A percentile compares a stretch with the other conserved stretches of the same genome.
phyloP scores from a whole-genome alignment of 2,113 vertebrate species.

The Naja naja region DNA sequence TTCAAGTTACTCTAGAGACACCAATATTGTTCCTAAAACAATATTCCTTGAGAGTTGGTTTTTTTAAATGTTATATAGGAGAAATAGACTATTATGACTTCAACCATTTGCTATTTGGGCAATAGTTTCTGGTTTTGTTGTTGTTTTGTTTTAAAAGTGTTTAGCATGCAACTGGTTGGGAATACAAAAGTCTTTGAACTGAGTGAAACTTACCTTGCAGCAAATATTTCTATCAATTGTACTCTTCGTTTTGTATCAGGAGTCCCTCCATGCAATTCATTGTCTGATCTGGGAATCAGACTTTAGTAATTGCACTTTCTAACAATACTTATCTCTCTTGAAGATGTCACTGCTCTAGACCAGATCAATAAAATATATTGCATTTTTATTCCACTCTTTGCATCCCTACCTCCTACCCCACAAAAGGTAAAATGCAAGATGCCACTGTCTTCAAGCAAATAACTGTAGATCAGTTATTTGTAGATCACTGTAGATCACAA shows the following conservation, averaged over 20 bases:
- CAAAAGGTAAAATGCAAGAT: not conserved
- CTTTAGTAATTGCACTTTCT: not conserved
- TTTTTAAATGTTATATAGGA: not conserved
- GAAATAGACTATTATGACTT: conserved; percentile 27
- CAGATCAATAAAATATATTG: not conserved
- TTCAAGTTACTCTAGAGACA: not conserved
- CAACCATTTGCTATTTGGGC: conserved; percentile 20
- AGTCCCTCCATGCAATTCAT: not conserved
- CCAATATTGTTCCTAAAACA: not conserved
- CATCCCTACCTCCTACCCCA: not conserved
- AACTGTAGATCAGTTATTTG: not conserved
- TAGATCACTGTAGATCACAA: too few relatives aligned
- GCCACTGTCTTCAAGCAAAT: not conserved
- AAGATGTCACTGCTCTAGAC: not conserved
- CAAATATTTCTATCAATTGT: not conserved
- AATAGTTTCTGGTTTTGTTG: conserved; percentile 25
- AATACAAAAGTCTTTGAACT: not conserved
- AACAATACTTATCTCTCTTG: not conserved
- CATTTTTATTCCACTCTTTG: not conserved
- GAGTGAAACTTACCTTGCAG: not conserved
- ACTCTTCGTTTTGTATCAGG: not conserved
- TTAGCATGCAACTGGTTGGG: not conserved
- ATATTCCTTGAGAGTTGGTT: not conserved
- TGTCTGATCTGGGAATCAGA: not conserved
- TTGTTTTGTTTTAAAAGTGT: not conserved